Evolutionary conservation across 1,140 invertebrate species (phyloP).

Genomic region (Drosophila truncata): DNA sequence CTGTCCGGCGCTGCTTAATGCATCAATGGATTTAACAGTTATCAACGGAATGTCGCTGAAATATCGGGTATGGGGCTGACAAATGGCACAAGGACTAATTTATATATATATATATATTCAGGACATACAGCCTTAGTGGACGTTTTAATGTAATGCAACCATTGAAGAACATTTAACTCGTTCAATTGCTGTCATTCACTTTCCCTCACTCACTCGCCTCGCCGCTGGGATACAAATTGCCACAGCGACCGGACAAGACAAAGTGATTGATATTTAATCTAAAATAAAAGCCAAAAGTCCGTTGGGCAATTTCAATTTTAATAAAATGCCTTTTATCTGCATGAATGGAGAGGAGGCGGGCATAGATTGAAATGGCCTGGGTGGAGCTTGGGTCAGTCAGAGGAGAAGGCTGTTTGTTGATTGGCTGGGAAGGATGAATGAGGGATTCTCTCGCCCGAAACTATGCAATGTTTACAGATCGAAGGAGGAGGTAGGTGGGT

Average conservation of each 20-base stretch:
- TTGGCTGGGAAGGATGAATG: slow-evolving; percentile 18
- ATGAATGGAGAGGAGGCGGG: slow-evolving; percentile 1
- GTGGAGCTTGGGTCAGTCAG: background rate
- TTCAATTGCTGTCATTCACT: slow-evolving; percentile 60
- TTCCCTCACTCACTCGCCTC: background rate
- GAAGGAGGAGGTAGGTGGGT: background rate
- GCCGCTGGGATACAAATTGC: slow-evolving; percentile 31
- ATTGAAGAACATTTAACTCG: slow-evolving; percentile 49
- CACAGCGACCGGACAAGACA: slow-evolving; percentile 41
- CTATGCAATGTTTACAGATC: slow-evolving; percentile 33
- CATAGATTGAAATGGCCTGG: slow-evolving; percentile 10
- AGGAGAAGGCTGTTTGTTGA: background rate
- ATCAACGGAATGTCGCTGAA: slow-evolving; percentile 18
- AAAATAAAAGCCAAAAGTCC: slow-evolving; percentile 62
- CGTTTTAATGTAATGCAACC: slow-evolving; percentile 38
- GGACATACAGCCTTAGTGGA: slow-evolving; percentile 17
- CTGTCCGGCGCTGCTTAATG: slow-evolving; percentile 61
- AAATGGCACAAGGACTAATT: slow-evolving; percentile 56
- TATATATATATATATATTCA: slow-evolving; percentile 47
- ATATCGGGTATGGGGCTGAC: slow-evolving; percentile 20
- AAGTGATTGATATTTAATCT: slow-evolving; percentile 71
- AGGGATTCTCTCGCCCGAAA: slow-evolving; percentile 22
- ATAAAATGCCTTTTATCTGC: slow-evolving; percentile 64
- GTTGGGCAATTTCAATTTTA: slow-evolving; percentile 67
- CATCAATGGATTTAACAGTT: slow-evolving; percentile 58